Percentiles rank a stretch among this genome's conserved stretches.
phyloP scores from a whole-genome alignment of 2,797 vertebrate species.

The Pseudotriccus pelzelni region DNA sequence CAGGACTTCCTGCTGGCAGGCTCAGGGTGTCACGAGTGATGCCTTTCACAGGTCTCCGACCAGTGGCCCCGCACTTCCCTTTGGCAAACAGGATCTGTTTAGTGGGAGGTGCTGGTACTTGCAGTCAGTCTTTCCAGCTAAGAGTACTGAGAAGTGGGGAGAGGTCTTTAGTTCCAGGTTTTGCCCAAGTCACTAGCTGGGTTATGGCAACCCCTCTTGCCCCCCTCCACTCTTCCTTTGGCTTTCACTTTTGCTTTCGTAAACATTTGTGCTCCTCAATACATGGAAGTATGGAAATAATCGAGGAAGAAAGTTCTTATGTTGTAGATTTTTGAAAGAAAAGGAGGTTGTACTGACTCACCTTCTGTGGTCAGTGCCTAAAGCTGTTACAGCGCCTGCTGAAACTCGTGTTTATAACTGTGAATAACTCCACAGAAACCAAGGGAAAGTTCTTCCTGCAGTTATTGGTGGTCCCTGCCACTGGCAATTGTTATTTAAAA shows the following conservation, averaged over 20 bases:
- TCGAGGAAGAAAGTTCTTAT: background rate
- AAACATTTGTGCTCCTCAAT: background rate
- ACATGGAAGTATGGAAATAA: background rate
- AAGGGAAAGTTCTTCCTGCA: background rate
- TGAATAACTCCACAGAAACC: background rate
- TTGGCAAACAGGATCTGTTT: background rate
- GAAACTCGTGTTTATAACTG: background rate
- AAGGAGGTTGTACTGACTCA: background rate
- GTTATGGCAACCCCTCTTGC: background rate
- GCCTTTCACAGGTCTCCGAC: background rate
- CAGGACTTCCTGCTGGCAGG: background rate
- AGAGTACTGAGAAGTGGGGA: background rate
- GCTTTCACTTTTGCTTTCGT: background rate
- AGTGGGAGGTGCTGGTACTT: background rate
- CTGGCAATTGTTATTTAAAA: background rate
- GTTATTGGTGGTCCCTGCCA: background rate
- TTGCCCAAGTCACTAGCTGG: accelerated
- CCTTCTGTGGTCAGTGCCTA: background rate
- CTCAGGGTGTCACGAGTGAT: background rate
- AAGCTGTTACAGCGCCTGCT: accelerated
- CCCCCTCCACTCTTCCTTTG: accelerated
- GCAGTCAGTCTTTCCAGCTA: background rate
- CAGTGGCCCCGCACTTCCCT: background rate
- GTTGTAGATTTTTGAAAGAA: background rate
- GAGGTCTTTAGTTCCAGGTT: background rate